Evolutionary conservation across 1,140 invertebrate species (phyloP).

Genomic region (Paraescarpia echinospica): DNA sequence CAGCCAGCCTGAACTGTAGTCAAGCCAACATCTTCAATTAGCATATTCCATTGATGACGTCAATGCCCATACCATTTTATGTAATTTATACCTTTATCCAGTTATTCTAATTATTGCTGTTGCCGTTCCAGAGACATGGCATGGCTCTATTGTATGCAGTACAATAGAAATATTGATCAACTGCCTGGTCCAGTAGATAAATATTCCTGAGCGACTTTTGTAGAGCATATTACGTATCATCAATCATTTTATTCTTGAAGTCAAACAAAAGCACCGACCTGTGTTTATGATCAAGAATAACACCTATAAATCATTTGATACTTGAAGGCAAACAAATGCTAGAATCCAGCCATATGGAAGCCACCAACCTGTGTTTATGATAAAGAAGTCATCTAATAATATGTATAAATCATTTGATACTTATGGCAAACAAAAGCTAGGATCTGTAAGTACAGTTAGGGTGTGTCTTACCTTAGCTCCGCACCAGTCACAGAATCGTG

Average conservation of each 20-base stretch:
- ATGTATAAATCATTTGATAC: too few species aligned
- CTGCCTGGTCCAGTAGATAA: background rate
- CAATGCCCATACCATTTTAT: too few species aligned
- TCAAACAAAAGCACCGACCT: background rate
- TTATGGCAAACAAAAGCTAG: too few species aligned
- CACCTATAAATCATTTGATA: too few species aligned
- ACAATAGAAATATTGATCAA: background rate
- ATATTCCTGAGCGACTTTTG: background rate
- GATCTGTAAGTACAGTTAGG: background rate
- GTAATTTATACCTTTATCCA: too few species aligned
- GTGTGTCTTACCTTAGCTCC: slow-evolving; percentile 43
- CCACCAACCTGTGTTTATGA: too few species aligned
- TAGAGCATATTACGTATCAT: background rate
- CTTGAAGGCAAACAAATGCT: background rate
- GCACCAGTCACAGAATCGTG: slow-evolving; percentile 56
- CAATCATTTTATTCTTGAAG: background rate
- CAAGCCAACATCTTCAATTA: background rate
- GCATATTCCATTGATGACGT: too few species aligned
- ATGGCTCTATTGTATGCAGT: background rate
- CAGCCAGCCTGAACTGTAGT: background rate
- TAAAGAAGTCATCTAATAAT: too few species aligned
- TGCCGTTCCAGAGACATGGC: too few species aligned
- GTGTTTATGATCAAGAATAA: too few species aligned
- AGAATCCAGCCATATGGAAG: background rate
- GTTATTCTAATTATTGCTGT: too few species aligned